A percentile compares a stretch with the other conserved stretches of the same genome.
phyloP scores from a whole-genome alignment of 2,797 vertebrate species.

The Mormyrops attenuatus region DNA sequence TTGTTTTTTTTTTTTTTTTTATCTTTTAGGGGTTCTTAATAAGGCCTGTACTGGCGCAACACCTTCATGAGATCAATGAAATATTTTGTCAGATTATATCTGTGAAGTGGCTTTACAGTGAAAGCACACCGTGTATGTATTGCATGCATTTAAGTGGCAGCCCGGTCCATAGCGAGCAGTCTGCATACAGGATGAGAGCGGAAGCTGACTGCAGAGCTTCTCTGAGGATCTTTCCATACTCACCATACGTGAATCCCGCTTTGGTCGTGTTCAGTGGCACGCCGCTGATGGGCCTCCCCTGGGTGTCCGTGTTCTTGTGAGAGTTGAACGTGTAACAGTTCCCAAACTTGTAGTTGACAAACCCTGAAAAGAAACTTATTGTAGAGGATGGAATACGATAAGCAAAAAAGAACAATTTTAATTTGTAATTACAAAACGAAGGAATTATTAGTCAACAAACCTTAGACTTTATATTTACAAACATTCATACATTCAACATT shows the following conservation, averaged over 20 bases:
- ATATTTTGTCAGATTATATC: neutral
- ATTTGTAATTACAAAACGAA: neutral
- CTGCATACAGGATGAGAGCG: neutral
- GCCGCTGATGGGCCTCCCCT: slow-evolving; percentile 13
- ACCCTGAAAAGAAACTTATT: slow-evolving; percentile 35
- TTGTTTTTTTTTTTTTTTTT: too few relatives aligned
- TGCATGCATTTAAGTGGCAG: neutral
- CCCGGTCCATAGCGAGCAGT: neutral
- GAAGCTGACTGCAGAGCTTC: neutral
- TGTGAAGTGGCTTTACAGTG: neutral
- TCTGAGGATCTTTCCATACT: neutral
- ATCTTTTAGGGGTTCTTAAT: neutral
- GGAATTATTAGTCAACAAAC: neutral
- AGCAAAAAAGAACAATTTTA: neutral
- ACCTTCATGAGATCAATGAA: neutral
- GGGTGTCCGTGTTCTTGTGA: slow-evolving; percentile 31
- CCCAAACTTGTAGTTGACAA: slow-evolving; percentile 42
- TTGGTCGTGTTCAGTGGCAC: slow-evolving; percentile 34
- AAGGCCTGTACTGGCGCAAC: neutral
- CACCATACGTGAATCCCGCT: slow-evolving; percentile 31
- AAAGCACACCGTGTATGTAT: neutral
- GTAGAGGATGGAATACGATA: neutral
- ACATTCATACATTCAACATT: neutral
- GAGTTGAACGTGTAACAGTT: slow-evolving; percentile 44
- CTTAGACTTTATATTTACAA: neutral